Conservation (phyloP, 2,888 invertebrate genomes). For the Spodoptera littoralis region DNA sequence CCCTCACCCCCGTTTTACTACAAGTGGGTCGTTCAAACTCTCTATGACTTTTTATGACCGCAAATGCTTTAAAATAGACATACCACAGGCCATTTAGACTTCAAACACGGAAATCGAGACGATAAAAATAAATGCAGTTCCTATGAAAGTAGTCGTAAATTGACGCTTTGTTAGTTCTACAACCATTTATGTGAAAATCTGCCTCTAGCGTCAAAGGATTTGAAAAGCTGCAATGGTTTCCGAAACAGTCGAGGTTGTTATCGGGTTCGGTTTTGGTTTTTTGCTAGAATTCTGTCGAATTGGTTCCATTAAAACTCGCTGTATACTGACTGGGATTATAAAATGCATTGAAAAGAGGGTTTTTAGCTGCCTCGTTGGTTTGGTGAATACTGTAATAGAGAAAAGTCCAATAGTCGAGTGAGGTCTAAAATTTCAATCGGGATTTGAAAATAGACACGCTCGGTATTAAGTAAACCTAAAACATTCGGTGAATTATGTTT, state of each 20-base stretch:
- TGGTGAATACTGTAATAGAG: too few relatives aligned
- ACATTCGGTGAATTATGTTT: too few relatives aligned
- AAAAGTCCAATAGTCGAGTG: too few relatives aligned
- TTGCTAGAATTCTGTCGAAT: neutral
- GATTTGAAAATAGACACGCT: too few relatives aligned
- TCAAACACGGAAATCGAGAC: constrained; percentile 45
- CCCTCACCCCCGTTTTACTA: constrained; percentile 33
- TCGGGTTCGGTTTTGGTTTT: neutral
- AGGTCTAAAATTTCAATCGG: too few relatives aligned
- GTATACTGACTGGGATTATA: too few relatives aligned
- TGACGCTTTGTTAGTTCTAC: constrained; percentile 11
- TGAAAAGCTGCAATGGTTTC: neutral
- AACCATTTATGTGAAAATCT: neutral
- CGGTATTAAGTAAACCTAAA: too few relatives aligned
- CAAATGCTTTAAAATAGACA: constrained; percentile 58
- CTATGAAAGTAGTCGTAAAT: constrained; percentile 43
- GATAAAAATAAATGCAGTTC: constrained; percentile 54
- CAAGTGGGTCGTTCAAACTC: constrained; percentile 52
- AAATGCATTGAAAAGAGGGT: too few relatives aligned
- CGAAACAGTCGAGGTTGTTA: constrained; percentile 1
- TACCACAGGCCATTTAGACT: constrained; percentile 46
- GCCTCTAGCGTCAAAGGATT: constrained; percentile 2
- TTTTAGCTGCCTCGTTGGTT: too few relatives aligned
- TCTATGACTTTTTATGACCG: constrained; percentile 55
- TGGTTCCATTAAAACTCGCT: too few relatives aligned